These are phyloP conservation scores for Sceloporus undulatus DNA, from an alignment of 2,113 vertebrate genomes.

Conservation along the genomic window DNA sequence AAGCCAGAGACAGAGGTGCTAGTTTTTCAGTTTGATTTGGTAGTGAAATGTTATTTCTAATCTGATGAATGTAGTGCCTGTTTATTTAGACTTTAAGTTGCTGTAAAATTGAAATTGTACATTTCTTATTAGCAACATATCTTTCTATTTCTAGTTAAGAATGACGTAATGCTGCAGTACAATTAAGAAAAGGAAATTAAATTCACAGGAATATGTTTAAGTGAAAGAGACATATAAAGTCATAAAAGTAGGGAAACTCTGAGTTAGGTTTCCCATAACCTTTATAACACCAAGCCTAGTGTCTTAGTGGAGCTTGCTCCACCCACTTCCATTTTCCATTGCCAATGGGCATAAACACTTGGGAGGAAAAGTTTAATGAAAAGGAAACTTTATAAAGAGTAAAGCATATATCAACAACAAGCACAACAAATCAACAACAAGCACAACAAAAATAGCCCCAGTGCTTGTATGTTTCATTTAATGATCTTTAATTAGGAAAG, in stretches of 20 bases:
- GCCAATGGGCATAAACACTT: constrained; percentile 63
- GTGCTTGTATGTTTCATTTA: constrained; percentile 59
- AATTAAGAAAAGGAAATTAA: constrained; percentile 72
- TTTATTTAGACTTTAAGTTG: constrained; percentile 62
- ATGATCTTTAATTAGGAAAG: constrained; percentile 68
- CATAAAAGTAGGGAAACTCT: constrained; percentile 65
- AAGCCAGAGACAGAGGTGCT: constrained; percentile 54
- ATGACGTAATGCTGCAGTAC: constrained; percentile 48
- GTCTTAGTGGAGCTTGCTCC: background rate
- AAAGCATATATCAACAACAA: constrained; percentile 60
- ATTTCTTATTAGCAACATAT: constrained; percentile 59
- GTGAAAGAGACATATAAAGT: constrained; percentile 18
- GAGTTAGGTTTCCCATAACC: constrained; percentile 15
- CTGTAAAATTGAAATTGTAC: constrained; percentile 63
- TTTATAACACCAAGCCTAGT: constrained; percentile 35
- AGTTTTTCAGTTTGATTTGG: constrained; percentile 53
- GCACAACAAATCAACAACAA: constrained; percentile 55
- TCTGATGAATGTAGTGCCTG: constrained; percentile 38
- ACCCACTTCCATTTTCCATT: constrained; percentile 56
- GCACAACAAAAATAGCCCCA: constrained; percentile 51
- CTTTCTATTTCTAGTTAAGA: constrained; percentile 65
- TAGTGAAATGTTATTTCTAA: constrained; percentile 62
- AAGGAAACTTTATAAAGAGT: constrained; percentile 66
- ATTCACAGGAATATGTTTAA: constrained; percentile 54
- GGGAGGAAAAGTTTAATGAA: constrained; percentile 52